Evolutionary conservation across 2,888 invertebrate genomes (phyloP).

Genomic region (Acrobeloides nanus): DNA sequence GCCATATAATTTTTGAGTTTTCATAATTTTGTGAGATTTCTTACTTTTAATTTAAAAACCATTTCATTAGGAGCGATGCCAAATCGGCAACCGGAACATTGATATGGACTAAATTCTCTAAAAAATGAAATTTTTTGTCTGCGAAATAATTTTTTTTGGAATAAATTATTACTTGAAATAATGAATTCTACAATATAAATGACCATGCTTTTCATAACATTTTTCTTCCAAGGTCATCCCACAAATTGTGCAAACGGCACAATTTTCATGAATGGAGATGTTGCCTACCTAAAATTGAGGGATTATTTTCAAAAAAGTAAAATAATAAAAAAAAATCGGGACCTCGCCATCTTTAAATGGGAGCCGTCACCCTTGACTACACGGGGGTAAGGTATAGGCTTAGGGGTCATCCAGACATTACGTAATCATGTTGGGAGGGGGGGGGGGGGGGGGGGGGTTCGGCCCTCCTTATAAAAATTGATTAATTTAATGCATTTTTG

Average conservation of each 20-base stretch:
- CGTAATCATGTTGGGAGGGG: too few relatives aligned
- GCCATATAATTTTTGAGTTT: too few relatives aligned
- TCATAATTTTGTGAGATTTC: neutral
- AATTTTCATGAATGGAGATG: conserved; percentile 82
- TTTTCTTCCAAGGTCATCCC: conserved; percentile 84
- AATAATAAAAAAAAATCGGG: too few relatives aligned
- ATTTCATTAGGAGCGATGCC: conserved; percentile 46
- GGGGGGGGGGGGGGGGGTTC: too few relatives aligned
- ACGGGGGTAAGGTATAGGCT: too few relatives aligned
- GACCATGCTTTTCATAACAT: conserved; percentile 93
- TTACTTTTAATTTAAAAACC: conserved; percentile 46
- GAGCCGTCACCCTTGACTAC: too few relatives aligned
- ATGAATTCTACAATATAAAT: conserved; percentile 91
- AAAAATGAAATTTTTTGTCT: conserved; percentile 4
- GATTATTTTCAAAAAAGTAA: too few relatives aligned
- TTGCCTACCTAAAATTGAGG: conserved; percentile 3
- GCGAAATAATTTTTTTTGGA: conserved; percentile 1
- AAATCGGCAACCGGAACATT: conserved; percentile 43
- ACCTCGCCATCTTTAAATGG: too few relatives aligned
- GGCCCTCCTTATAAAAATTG: too few relatives aligned
- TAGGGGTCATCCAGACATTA: too few relatives aligned
- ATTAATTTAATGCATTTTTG: too few relatives aligned
- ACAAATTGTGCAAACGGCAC: conserved; percentile 93
- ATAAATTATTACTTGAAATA: conserved; percentile 79
- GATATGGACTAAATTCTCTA: conserved; percentile 37